Evolutionary conservation across 1,140 invertebrate genomes (phyloP), one percentile per base, ranked within the genome.

Genomic region (Calycopis cecrops): DNA sequence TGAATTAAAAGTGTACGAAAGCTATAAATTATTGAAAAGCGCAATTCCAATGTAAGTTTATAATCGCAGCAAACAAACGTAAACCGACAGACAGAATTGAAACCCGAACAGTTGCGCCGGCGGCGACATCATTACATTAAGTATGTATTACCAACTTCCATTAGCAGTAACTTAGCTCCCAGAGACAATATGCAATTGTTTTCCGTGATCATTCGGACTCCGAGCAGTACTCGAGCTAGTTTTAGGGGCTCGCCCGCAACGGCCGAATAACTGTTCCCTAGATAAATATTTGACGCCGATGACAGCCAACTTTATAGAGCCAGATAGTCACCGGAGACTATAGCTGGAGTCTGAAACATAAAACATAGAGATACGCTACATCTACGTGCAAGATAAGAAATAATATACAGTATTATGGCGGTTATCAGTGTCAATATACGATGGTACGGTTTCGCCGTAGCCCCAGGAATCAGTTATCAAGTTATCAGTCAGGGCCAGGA

Each of bases 111-210:
- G 51, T 60, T 69, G 57, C 52, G 62, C 71, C 67, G 18, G 47
- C 50, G 66, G 71, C 62, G 16, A 58, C 57, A 59, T 57, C 67
- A 66, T 70, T 67, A 66, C 68, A 69, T 65, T 70, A 69, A 78
- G 55, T 73, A 70, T 65, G 59, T 52, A 65, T 58, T 74, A 69
- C 62, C 62, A 69, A 59, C 71, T 82, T 75, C 73, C 67, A 76
- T 79, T 82, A 77, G 70, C 73, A 79, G 67, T 75, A 78, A 76
- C 71, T 79, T 78, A 73, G 51, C 12, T 44, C 17, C 35, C 10
- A 33, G 35, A 21, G 51, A 28, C 37, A 52, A 42, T 40, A 33
- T 52, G n/a, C 37, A 52, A 52, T 52, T 52, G 40, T 52, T 52
- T 52, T 38, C 50, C 35, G 35, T 12, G 50, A 52, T 38, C 35